Evolutionary conservation across 2,113 vertebrate species (phyloP).

Genomic region (Rhagologus leucostigma): DNA sequence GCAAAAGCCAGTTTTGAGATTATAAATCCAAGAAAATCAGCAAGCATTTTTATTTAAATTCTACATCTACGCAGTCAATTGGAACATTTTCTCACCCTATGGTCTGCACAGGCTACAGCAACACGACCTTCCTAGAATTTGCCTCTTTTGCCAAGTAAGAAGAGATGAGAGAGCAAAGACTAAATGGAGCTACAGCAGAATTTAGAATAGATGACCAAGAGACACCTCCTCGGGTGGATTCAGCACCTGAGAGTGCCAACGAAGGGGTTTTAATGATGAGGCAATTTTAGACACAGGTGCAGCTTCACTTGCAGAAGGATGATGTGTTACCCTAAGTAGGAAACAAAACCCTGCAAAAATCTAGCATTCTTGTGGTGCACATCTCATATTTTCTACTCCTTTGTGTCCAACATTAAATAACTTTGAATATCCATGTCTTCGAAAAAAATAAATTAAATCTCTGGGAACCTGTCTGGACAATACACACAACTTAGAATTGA

Average conservation of each 20-base stretch:
- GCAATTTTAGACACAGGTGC: neutral
- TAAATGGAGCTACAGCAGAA: neutral
- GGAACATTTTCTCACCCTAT: neutral
- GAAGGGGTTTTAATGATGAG: neutral
- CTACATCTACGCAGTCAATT: neutral
- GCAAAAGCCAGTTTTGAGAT: neutral
- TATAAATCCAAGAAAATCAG: neutral
- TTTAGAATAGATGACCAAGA: neutral
- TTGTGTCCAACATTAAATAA: neutral
- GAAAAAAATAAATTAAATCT: neutral
- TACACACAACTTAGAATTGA: neutral
- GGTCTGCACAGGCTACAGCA: neutral
- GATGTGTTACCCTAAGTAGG: neutral
- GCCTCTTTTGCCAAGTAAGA: neutral
- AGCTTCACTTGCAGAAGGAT: neutral
- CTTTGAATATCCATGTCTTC: neutral
- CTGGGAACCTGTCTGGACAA: neutral
- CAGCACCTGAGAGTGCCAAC: neutral
- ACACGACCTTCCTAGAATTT: neutral
- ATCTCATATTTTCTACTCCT: neutral
- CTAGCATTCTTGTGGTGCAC: neutral
- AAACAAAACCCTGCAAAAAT: neutral
- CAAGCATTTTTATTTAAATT: neutral
- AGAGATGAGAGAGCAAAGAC: neutral
- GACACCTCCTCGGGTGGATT: fast-evolving